Base-by-base conservation (phyloP, 2,113 vertebrate genomes). In the Hemibagrus wyckioides region DNA sequence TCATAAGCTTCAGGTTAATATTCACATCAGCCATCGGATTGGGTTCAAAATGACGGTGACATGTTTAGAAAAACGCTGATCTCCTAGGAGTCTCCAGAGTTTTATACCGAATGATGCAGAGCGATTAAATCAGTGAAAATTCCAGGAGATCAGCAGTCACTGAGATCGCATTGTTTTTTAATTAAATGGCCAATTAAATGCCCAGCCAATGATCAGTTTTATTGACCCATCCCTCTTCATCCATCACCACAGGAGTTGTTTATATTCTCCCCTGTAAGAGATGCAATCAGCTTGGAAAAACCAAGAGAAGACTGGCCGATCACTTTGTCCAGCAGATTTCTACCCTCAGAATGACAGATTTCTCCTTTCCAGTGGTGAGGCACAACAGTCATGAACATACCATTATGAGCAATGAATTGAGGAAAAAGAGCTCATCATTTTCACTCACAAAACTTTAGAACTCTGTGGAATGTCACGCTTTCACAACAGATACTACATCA, bases 151-250 rank as follows among this genome's bases (percentile, higher is more conserved):
- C 71, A 75, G 39, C 19, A 41, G 39, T 44, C 21, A 15, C 44
- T 77, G 44, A 77, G 28, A 77, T 50, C 21, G n/a, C 25, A 3
- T 41, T 21, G 6, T 77, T 50, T 50, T 39, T 73, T 69, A 25
- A 73, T 73, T 41, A 73, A 69, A 36, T 69, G 65, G 65, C 2
- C 65, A 28, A 44, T 50, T 15, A 75, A 44, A 44, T 28, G 36
- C 10, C 44, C 48, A 52, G 75, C 28, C 48, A 77, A 50, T 77
- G 75, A 52, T 77, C 75, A 77, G 28, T 48, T 76, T 76, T 77
- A 77, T 50, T 77, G 28, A 80, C 76, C 76, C 50, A 80, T 30
- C 76, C 4, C 50, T 80, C 48, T 80, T 80, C 36, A 80, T 56
- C 50, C 48, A 54, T 80, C 50, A 54, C 50, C 1, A 9, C 28